Conservation (phyloP, 1,140 invertebrate species). For the Lutraria rhynchaena region DNA sequence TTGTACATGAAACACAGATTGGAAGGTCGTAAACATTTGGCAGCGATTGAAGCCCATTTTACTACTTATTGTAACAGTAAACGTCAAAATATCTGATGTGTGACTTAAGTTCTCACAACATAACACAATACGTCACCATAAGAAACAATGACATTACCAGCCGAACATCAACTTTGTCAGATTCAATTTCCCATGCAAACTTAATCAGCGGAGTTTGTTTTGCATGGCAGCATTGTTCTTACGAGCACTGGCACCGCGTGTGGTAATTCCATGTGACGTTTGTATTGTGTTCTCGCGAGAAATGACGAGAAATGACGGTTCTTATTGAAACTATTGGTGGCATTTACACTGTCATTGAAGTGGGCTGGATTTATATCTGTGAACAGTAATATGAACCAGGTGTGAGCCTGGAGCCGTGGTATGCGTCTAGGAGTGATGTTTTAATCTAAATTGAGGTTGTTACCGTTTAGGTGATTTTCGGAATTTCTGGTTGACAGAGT, state of each 20-base stretch:
- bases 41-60: no score
- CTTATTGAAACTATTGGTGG: slow-evolving; percentile 10
- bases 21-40: no score
- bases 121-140: neutral
- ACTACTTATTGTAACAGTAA: neutral
- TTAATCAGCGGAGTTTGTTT: slow-evolving; percentile 29
- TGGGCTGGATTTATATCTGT: slow-evolving; percentile 2
- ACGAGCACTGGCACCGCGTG: slow-evolving; percentile 12
- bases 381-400: slow-evolving; percentile 31
- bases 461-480: slow-evolving; percentile 11
- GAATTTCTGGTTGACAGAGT: slow-evolving; percentile 15
- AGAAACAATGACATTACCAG: slow-evolving; percentile 22
- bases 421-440: slow-evolving; percentile 2
- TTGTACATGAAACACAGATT: no score
- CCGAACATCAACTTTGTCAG: slow-evolving; percentile 30
- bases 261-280: slow-evolving; percentile 22
- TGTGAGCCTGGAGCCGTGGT: slow-evolving; percentile 18
- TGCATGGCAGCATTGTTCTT: slow-evolving; percentile 3
- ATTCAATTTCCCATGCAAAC: slow-evolving; percentile 39
- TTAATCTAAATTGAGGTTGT: slow-evolving; percentile 34
- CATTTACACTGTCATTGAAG: slow-evolving; percentile 36
- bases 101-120: slow-evolving; percentile 26
- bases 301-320: slow-evolving; percentile 13
- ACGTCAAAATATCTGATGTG: neutral
- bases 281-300: slow-evolving; percentile 41